A percentile compares a stretch with the other conserved stretches of the same genome.
Conservation (phyloP, 2,888 invertebrate species). For the Drosophila kambysellisi region DNA sequence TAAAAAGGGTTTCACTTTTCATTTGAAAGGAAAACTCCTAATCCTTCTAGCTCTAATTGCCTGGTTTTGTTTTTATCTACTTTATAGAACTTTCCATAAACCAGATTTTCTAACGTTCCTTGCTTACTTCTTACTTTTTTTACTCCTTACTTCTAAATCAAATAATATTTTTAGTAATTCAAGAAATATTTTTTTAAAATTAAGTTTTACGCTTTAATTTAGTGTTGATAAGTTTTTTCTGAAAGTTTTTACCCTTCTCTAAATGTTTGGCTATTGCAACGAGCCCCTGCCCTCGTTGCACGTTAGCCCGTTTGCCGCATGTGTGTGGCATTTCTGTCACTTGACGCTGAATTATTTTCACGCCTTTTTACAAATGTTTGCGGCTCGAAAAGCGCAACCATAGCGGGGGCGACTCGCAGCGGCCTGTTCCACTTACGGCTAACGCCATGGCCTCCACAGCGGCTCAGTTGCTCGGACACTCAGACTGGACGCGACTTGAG, state of each 20-base stretch:
- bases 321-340: slow-evolving; percentile 81
- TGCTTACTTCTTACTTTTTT: neutral
- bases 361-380: slow-evolving; percentile 81
- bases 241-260: slow-evolving; percentile 37
- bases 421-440: slow-evolving; percentile 74
- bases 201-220: neutral
- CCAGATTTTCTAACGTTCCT: neutral
- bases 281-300: slow-evolving; percentile 9
- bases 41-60: neutral
- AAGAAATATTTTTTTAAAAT: neutral
- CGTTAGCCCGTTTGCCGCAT: slow-evolving; percentile 18
- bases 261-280: slow-evolving; percentile 15
- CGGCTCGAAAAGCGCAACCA: slow-evolving; percentile 68
- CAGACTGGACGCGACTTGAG: slow-evolving; percentile 12
- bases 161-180: neutral
- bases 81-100: neutral
- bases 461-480: slow-evolving; percentile 40
- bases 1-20: no score
- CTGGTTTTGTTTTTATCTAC: neutral
- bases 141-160: neutral
- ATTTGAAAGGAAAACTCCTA: neutral
- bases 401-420: slow-evolving; percentile 69
- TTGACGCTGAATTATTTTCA: slow-evolving; percentile 81
- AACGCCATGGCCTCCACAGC: slow-evolving; percentile 64
- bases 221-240: neutral